phyloP scores from a whole-genome alignment of 2,797 vertebrate species.

The Acanthiza pusilla region DNA sequence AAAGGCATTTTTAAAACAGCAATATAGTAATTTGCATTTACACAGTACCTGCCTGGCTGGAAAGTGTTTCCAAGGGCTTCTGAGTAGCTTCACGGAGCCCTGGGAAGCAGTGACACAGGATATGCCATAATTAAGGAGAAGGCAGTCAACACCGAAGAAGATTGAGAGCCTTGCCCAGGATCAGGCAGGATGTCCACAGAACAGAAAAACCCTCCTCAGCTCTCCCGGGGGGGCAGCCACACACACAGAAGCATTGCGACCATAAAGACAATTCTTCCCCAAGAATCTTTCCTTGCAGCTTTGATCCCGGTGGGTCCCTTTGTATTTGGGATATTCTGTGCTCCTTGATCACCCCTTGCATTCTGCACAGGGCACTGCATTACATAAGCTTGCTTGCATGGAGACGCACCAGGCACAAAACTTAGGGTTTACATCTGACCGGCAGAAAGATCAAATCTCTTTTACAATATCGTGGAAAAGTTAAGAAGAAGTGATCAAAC shows the following conservation, averaged over 20 bases:
- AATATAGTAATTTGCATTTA: not conserved
- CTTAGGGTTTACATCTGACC: not conserved
- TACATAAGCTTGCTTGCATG: constrained; percentile 42
- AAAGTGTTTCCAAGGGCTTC: not conserved
- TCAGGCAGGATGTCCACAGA: not conserved
- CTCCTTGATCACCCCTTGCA: not conserved
- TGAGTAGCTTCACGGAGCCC: not conserved
- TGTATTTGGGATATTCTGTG: not conserved
- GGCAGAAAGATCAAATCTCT: not conserved
- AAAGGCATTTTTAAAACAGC: not conserved
- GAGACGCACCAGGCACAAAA: constrained; percentile 21
- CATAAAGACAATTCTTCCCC: not conserved
- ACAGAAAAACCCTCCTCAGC: not conserved
- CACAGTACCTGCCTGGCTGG: not conserved
- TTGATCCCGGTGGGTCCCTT: not conserved
- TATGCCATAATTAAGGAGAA: not conserved
- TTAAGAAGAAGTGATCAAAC: constrained; percentile 11
- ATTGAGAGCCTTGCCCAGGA: not conserved
- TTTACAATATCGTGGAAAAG: constrained; percentile 10
- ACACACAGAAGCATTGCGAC: not conserved
- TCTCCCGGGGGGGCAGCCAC: not conserved
- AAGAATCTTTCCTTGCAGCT: not conserved
- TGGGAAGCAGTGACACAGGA: not conserved
- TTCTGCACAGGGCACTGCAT: not conserved
- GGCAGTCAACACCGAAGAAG: not conserved